Percentiles rank a stretch among this genome's conserved stretches.
phyloP scores from a whole-genome alignment of 2,113 vertebrate species.

The Rhabdomys dilectus region DNA sequence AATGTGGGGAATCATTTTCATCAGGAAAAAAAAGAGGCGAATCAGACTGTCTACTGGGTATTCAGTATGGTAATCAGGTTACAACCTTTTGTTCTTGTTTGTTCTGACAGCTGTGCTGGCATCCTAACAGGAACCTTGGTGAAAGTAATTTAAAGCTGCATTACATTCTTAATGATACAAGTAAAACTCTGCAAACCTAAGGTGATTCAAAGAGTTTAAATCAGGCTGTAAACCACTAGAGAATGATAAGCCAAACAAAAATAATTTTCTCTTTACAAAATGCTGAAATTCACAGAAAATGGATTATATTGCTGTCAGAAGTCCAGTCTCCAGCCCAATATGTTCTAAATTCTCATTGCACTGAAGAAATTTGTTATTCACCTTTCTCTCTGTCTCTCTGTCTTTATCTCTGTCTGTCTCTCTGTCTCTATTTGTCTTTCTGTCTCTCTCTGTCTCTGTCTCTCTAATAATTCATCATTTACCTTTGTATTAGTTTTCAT shows the following conservation, averaged over 20 bases:
- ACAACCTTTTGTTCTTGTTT: constrained; percentile 60
- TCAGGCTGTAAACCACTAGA: background rate
- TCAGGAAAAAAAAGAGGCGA: constrained; percentile 11
- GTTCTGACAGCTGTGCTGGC: constrained; percentile 33
- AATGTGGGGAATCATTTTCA: constrained; percentile 51
- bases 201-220: background rate
- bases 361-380: background rate
- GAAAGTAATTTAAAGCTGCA: constrained; percentile 35
- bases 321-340: background rate
- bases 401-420: background rate
- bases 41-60: constrained; percentile 2
- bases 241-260: background rate
- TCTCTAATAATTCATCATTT: background rate
- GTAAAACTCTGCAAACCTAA: constrained; percentile 1
- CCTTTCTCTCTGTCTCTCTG: background rate
- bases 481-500: background rate
- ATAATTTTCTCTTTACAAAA: background rate
- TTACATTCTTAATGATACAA: constrained; percentile 9
- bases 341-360: background rate
- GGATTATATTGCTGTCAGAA: background rate
- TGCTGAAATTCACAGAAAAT: constrained; percentile 24
- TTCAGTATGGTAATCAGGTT: constrained; percentile 23
- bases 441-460: background rate
- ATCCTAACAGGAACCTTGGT: constrained; percentile 16
- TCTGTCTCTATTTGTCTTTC: background rate